A percentile compares a stretch with the other conserved stretches of the same genome.
These are phyloP conservation scores for Pocillopora verrucosa DNA, from an alignment of 64 coral and sea anemone genomes.

Conservation along the genomic window DNA sequence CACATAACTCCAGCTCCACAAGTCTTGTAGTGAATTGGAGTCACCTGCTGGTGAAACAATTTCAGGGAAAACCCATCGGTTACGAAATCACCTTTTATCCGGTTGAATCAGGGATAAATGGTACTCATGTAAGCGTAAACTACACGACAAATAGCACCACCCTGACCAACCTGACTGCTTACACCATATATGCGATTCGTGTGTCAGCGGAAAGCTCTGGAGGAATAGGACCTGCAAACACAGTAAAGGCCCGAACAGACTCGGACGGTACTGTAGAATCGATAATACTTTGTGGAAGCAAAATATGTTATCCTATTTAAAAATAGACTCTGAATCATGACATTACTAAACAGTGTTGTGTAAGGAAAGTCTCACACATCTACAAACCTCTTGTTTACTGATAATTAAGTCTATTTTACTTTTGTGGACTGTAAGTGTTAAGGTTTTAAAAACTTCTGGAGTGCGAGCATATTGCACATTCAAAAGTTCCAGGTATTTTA, in stretches of 20 bases:
- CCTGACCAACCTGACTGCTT: background rate
- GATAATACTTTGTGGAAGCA: too few species aligned
- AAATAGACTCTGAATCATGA: too few species aligned
- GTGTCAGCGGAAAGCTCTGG: conserved; percentile 14
- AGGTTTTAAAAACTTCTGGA: too few species aligned
- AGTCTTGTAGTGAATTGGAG: background rate
- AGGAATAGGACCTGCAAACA: background rate
- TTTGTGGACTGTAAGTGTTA: too few species aligned
- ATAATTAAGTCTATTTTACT: too few species aligned
- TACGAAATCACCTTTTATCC: background rate
- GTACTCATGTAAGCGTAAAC: background rate
- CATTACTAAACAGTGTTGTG: too few species aligned
- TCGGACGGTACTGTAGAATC: too few species aligned
- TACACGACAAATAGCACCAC: background rate
- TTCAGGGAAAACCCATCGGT: background rate
- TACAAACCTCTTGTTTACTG: too few species aligned
- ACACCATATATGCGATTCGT: background rate
- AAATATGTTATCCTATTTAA: too few species aligned
- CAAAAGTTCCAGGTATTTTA: too few species aligned
- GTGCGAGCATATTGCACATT: too few species aligned
- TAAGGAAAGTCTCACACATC: too few species aligned
- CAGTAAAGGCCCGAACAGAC: background rate
- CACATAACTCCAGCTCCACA: background rate
- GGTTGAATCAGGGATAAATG: background rate
- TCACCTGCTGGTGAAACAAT: background rate